Evolutionary conservation across 1,140 invertebrate species (phyloP).

Genomic region (Bilobella aurantiaca): DNA sequence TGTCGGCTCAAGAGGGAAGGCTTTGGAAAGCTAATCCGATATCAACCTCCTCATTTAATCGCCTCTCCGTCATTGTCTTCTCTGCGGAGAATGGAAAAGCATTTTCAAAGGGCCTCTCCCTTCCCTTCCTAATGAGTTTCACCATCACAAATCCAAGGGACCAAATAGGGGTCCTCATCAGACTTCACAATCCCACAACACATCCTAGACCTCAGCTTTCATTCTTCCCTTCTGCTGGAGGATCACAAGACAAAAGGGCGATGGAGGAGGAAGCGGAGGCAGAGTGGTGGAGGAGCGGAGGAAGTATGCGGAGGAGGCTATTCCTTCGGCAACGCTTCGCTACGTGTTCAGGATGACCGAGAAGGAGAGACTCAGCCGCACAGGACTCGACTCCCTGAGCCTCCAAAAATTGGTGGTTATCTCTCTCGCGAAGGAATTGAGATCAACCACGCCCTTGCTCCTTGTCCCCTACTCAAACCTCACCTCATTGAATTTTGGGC

Average conservation of each 20-base stretch:
- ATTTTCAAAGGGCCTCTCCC: not conserved
- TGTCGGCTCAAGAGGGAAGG: too few species aligned
- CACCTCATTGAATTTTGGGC: too few species aligned
- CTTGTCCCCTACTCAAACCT: too few species aligned
- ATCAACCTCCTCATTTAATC: conserved; percentile 22
- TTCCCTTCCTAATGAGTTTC: not conserved
- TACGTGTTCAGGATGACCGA: conserved; percentile 3
- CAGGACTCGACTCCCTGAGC: too few species aligned
- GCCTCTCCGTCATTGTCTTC: conserved; percentile 3
- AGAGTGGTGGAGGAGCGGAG: not conserved
- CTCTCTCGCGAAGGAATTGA: too few species aligned
- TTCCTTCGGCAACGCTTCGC: not conserved
- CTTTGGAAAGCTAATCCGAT: conserved; percentile 15
- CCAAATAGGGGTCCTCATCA: too few species aligned
- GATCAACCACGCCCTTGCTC: too few species aligned
- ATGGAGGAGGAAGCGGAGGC: not conserved
- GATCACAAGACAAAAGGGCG: too few species aligned
- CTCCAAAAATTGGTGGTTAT: too few species aligned
- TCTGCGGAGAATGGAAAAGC: not conserved
- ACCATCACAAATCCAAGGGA: too few species aligned
- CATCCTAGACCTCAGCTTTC: not conserved
- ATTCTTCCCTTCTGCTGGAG: not conserved
- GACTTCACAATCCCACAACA: too few species aligned
- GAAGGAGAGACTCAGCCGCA: not conserved
- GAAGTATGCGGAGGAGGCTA: not conserved